Conservation (phyloP, 2,113 vertebrate species). For the Myrmecobius fasciatus region DNA sequence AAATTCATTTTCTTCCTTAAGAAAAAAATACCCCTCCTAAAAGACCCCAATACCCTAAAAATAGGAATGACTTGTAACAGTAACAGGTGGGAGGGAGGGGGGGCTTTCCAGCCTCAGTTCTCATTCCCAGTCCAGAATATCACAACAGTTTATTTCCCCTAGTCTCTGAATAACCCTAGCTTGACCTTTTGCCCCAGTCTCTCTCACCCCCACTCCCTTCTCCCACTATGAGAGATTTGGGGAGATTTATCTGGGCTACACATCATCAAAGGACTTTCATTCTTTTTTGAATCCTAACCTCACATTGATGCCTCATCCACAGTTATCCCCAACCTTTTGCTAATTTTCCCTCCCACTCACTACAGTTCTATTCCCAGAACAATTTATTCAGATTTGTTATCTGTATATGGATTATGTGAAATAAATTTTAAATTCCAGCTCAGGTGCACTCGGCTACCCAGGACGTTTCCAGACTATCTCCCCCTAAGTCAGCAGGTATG, state of each 20-base stretch:
- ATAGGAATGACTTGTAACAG: neutral
- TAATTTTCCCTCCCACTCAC: neutral
- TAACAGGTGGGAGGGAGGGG: neutral
- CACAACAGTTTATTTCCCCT: neutral
- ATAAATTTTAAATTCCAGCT: slow-evolving; percentile 22
- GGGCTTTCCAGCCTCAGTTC: neutral
- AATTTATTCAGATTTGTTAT: neutral
- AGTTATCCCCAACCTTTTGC: neutral
- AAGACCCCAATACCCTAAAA: slow-evolving; percentile 34
- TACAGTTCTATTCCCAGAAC: neutral
- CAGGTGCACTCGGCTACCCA: neutral
- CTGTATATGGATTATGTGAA: neutral
- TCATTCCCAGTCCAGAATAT: neutral
- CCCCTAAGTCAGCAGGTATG: neutral
- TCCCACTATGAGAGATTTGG: neutral
- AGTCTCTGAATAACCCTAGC: neutral
- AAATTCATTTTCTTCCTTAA: slow-evolving; percentile 53
- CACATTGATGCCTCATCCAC: neutral
- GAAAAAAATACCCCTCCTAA: slow-evolving; percentile 49
- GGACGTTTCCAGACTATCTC: slow-evolving; percentile 7
- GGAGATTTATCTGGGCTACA: neutral
- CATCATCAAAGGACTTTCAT: neutral
- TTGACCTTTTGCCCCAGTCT: neutral
- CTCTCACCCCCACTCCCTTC: neutral
- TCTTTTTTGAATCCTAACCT: neutral